Evolutionary conservation across 1,140 invertebrate species (phyloP).

Genomic region (Lordiphosa clarofinis): DNA sequence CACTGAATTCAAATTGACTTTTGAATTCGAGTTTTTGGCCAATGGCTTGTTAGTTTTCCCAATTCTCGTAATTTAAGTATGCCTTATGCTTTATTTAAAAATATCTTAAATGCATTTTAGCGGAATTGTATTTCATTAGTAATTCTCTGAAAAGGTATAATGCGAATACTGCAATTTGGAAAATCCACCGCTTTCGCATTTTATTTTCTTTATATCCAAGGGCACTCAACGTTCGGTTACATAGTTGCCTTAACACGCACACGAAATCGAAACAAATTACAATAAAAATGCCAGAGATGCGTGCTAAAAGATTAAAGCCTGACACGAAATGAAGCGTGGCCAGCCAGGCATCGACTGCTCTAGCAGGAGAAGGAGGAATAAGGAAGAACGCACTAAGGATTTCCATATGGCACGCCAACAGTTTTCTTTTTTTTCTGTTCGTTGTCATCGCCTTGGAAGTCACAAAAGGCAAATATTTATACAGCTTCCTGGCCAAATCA

Average conservation of each 20-base stretch:
- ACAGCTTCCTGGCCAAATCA: constrained; percentile 66
- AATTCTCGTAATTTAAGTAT: too few relatives aligned
- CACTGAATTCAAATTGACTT: too few relatives aligned
- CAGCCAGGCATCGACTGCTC: constrained; percentile 2
- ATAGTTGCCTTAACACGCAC: constrained; percentile 2
- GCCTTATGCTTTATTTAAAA: too few relatives aligned
- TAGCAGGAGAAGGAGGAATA: constrained; percentile 2
- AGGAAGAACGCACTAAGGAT: constrained; percentile 23
- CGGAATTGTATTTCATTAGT: too few relatives aligned
- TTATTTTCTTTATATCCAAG: constrained; percentile 11
- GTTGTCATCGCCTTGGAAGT: constrained; percentile 31
- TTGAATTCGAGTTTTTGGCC: too few relatives aligned
- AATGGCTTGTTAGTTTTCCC: too few relatives aligned
- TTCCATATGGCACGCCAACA: constrained; percentile 55
- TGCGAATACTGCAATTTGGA: neutral
- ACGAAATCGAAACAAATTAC: constrained; percentile 74
- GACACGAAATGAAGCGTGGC: constrained; percentile 68
- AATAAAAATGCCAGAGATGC: constrained; percentile 77
- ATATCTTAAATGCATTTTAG: too few relatives aligned
- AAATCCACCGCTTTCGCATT: neutral
- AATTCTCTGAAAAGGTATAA: constrained; percentile 18
- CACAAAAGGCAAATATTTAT: constrained; percentile 69
- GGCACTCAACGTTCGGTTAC: too few relatives aligned
- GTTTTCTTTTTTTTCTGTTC: constrained; percentile 31
- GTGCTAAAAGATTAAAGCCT: constrained; percentile 75